phyloP scores from a whole-genome alignment of 2,113 vertebrate species.

The Serilophus lunatus region DNA sequence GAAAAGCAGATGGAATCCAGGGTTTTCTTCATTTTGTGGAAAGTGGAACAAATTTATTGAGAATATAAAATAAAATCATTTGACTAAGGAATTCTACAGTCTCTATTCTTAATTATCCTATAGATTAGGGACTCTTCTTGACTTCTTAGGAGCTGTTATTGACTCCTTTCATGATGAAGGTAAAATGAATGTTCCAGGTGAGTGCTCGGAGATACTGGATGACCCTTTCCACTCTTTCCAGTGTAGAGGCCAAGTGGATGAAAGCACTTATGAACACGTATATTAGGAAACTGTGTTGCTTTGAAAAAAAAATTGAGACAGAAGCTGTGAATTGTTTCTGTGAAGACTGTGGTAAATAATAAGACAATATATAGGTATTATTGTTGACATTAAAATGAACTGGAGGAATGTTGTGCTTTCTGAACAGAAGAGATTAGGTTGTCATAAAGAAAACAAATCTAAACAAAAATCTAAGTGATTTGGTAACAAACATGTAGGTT shows the following conservation, averaged over 20 bases:
- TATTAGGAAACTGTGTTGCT: background rate
- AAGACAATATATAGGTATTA: background rate
- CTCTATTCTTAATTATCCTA: background rate
- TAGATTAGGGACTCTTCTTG: background rate
- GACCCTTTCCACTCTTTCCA: background rate
- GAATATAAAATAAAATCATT: background rate
- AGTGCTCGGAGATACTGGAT: background rate
- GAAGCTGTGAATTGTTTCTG: background rate
- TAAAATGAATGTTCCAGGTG: background rate
- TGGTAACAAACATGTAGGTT: rapidly evolving
- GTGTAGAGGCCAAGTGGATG: background rate
- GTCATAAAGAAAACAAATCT: background rate
- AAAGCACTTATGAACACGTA: background rate
- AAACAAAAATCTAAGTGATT: background rate
- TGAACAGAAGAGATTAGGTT: background rate
- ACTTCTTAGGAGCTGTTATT: background rate
- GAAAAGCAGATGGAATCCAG: background rate
- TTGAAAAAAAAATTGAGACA: background rate
- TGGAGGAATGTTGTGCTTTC: background rate
- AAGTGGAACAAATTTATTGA: background rate
- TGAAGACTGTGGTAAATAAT: background rate
- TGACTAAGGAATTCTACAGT: background rate
- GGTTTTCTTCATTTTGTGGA: background rate
- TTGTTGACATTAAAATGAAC: background rate
- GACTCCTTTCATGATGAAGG: background rate